Evolutionary conservation across 2,888 invertebrate species (phyloP), one percentile per base, ranked within the genome.

Genomic region (Nomada hirtipes): DNA sequence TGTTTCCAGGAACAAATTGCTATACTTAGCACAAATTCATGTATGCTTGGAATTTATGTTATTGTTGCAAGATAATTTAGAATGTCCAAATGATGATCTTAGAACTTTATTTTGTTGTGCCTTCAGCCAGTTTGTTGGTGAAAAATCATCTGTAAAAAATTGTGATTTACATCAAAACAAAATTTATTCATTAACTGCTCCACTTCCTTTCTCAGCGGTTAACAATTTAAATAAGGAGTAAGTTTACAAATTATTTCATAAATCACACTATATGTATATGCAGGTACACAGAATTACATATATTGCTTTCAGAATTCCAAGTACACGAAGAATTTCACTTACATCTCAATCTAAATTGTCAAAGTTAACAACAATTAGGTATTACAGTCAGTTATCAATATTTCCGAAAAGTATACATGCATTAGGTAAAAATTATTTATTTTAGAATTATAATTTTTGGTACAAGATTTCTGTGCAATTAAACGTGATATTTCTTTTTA

Each of bases 11-110:
- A 87, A 89, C 73, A 89, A 82, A 67, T 83, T 93, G 29, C 57
- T 89, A 59, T 76, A 82, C 7, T 80, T 93, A 78, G 87, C 89
- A n/a, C 91, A 90, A 81, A 88, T 92, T 63, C 92, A 91, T 63
- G 68, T 92, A 52, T 91, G 91, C 69, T 80, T 92, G 29, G 92
- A 93, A 84, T 92, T 92, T 75, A 84, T 91, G 59, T 69, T 91
- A 61, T 79, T 92, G 47, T 84, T 91, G 11, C 90, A 93, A 79
- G 79, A 80, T 42, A 88, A 92, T 84, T 76, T 92, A 50, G 83
- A 88, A 77, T 91, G 89, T 84, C 67, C 90, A 26, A 84, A 78
- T 18, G 87, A 88, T 52, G 87, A 76, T 70, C 81, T 92, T 26
- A 87, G 86, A 50, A 76, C 82, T 7, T 74, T 93, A 60, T 90